Evolutionary conservation across 2,113 vertebrate genomes (phyloP).

Genomic region (Petrocephalus microphthalmus): DNA sequence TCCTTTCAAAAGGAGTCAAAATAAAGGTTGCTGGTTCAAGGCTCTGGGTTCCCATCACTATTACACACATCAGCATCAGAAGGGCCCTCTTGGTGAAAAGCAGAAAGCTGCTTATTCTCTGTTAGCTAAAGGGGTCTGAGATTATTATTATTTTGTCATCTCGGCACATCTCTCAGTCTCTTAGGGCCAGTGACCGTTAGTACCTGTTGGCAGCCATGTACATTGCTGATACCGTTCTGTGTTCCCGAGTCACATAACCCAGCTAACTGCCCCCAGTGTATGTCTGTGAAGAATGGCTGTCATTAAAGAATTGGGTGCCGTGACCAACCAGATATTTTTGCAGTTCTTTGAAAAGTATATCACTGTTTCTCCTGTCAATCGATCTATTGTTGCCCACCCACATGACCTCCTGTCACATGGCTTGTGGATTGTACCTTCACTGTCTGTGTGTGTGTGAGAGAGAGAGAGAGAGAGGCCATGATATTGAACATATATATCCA

Average conservation of each 20-base stretch:
- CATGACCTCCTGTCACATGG: conserved; percentile 39
- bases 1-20: neutral
- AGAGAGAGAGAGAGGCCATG: neutral
- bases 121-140: neutral
- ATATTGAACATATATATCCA: neutral
- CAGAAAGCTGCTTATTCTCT: neutral
- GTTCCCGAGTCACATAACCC: neutral
- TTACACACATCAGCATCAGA: neutral
- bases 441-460: neutral
- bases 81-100: neutral
- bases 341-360: conserved; percentile 37
- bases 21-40: neutral
- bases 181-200: neutral
- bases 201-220: neutral
- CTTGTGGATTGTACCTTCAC: neutral
- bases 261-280: neutral
- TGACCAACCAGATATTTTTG: conserved; percentile 42
- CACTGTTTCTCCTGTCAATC: conserved; percentile 45
- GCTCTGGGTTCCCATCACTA: neutral
- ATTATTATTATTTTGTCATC: neutral
- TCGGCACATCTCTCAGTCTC: neutral
- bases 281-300: neutral
- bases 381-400: conserved; percentile 46
- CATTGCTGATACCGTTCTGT: neutral
- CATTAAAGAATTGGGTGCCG: conserved; percentile 21